Evolutionary conservation across 2,113 vertebrate genomes (phyloP).

Genomic region (Corythornis cristatus): DNA sequence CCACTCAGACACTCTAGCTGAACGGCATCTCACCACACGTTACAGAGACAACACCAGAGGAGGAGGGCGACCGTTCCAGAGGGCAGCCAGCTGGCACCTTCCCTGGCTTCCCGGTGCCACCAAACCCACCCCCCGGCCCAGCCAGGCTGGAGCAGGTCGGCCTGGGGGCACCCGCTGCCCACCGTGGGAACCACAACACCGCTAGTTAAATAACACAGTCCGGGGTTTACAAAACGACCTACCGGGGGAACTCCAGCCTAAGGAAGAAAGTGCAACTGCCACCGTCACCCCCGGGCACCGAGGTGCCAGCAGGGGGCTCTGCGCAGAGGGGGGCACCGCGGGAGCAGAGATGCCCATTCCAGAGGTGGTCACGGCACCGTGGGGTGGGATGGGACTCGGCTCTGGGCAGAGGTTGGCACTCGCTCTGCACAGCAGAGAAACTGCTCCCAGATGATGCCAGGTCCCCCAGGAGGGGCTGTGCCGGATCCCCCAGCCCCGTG

Average conservation of each 20-base stretch:
- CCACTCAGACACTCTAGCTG: conserved; percentile 85
- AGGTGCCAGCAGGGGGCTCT: background rate
- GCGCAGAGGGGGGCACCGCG: background rate
- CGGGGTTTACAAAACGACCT: conserved; percentile 29
- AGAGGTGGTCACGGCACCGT: accelerated
- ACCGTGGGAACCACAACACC: conserved; percentile 67
- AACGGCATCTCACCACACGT: conserved; percentile 81
- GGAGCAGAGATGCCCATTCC: background rate
- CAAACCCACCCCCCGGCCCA: conserved; percentile 25
- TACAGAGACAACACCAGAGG: conserved; percentile 77
- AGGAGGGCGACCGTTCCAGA: conserved; percentile 63
- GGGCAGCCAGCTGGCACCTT: conserved; percentile 65
- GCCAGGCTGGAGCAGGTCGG: conserved; percentile 70
- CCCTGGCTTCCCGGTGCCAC: conserved; percentile 22
- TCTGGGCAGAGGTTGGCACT: background rate
- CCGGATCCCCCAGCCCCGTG: background rate
- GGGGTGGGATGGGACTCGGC: background rate
- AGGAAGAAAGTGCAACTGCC: conserved; percentile 65
- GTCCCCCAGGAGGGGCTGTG: background rate
- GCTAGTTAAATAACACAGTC: conserved; percentile 63
- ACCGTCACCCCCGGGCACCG: conserved; percentile 19
- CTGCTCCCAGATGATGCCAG: accelerated
- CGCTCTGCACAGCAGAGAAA: conserved; percentile 67
- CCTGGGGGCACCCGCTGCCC: conserved; percentile 58
- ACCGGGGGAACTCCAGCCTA: conserved; percentile 59